phyloP scores from a whole-genome alignment of 2,797 vertebrate genomes.

The Aotus griseimembra region DNA sequence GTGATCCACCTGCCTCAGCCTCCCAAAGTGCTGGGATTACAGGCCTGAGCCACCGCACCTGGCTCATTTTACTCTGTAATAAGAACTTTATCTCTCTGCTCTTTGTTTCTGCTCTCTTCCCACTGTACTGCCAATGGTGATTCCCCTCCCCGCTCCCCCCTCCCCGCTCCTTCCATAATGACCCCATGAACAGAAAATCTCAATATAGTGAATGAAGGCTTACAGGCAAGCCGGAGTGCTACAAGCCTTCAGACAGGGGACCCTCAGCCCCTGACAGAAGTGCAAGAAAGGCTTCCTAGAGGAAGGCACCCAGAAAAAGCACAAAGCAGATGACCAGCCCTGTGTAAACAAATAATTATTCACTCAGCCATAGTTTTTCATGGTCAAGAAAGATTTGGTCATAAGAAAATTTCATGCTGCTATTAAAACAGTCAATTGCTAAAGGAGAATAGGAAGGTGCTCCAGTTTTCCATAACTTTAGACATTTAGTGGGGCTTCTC shows the following conservation, averaged over 20 bases:
- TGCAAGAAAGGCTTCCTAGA: background rate
- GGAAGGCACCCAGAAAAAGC: background rate
- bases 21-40: too few species aligned
- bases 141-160: background rate
- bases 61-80: background rate
- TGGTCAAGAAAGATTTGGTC: background rate
- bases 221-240: background rate
- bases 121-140: background rate
- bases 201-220: background rate
- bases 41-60: background rate
- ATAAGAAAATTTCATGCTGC: slow-evolving; percentile 15
- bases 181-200: background rate
- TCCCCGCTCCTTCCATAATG: background rate
- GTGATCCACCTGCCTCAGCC: too few species aligned
- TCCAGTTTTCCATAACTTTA: slow-evolving; percentile 55
- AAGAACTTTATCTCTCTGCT: background rate
- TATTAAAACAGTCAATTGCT: background rate
- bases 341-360: slow-evolving; percentile 13
- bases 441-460: background rate
- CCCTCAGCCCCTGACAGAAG: background rate
- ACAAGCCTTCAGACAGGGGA: background rate
- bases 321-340: background rate
- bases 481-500: slow-evolving; percentile 19
- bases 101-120: background rate
- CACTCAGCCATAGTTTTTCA: background rate